Percentiles rank a stretch among this genome's conserved stretches.
Conservation (phyloP, 2,888 invertebrate species). For the Plebejus melissa region DNA sequence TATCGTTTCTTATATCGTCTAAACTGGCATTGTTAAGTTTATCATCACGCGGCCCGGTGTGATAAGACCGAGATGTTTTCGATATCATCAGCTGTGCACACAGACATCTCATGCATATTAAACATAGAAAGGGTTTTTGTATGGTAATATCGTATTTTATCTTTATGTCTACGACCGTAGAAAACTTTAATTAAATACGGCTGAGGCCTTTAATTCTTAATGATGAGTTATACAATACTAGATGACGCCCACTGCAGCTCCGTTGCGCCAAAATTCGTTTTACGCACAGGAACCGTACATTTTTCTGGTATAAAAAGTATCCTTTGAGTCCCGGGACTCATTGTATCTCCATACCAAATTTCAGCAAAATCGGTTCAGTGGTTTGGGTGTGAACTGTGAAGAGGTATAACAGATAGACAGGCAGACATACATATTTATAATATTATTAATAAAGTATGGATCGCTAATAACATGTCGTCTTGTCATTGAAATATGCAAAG, state of each 20-base stretch:
- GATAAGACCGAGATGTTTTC: slow-evolving; percentile 11
- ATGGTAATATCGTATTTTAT: slow-evolving; percentile 3
- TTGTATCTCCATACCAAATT: too few species aligned
- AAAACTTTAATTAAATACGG: not conserved
- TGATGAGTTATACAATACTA: not conserved
- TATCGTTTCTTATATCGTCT: not conserved
- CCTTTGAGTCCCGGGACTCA: too few species aligned
- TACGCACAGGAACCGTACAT: too few species aligned
- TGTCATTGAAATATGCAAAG: slow-evolving; percentile 28
- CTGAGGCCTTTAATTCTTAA: not conserved
- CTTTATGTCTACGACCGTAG: not conserved
- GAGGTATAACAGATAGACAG: too few species aligned
- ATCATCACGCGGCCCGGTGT: slow-evolving; percentile 6
- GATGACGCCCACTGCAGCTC: too few species aligned
- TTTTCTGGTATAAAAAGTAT: too few species aligned
- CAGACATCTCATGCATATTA: slow-evolving; percentile 1
- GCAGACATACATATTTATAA: too few species aligned
- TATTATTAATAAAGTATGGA: too few species aligned
- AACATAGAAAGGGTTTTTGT: slow-evolving; percentile 8
- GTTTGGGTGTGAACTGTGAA: too few species aligned
- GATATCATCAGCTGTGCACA: slow-evolving; percentile 9
- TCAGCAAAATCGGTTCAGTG: too few species aligned
- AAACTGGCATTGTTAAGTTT: slow-evolving; percentile 1
- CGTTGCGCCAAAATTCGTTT: too few species aligned
- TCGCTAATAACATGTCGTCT: not conserved